A percentile compares a stretch with the other conserved stretches of the same genome.
These are phyloP conservation scores for Australoheros facetus DNA, from an alignment of 2,797 vertebrate species.

Conservation along the genomic window DNA sequence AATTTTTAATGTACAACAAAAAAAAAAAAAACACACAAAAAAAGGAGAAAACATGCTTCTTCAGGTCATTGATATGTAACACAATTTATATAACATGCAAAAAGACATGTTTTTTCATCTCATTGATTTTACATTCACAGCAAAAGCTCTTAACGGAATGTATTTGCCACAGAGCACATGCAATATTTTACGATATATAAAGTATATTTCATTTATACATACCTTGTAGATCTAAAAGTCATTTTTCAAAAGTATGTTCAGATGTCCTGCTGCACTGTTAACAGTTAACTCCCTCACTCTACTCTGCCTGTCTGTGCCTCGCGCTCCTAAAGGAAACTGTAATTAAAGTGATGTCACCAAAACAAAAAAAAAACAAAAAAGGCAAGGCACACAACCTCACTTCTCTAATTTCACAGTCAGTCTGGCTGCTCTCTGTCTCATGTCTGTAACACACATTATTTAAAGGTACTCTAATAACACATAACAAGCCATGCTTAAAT, in stretches of 20 bases:
- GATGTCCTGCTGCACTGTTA: conserved; percentile 24
- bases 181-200: neutral
- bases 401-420: conserved; percentile 17
- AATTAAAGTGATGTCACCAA: conserved; percentile 68
- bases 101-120: neutral
- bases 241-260: conserved; percentile 48
- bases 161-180: neutral
- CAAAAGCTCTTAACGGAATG: too few species aligned
- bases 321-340: conserved; percentile 52
- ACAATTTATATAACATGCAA: neutral
- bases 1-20: neutral
- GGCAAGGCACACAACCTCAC: neutral
- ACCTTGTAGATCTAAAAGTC: conserved; percentile 67
- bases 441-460: neutral
- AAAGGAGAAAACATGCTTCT: neutral
- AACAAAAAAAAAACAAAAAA: conserved; percentile 3
- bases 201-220: conserved; percentile 9
- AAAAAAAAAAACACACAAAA: neutral
- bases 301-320: conserved; percentile 40
- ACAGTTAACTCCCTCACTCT: conserved; percentile 20
- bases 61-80: neutral
- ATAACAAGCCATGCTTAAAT: neutral
- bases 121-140: too few species aligned
- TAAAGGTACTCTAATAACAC: neutral
- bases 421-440: neutral